These are phyloP conservation scores for Trachemys scripta DNA, from an alignment of 2,113 vertebrate genomes.

Conservation along the genomic window DNA sequence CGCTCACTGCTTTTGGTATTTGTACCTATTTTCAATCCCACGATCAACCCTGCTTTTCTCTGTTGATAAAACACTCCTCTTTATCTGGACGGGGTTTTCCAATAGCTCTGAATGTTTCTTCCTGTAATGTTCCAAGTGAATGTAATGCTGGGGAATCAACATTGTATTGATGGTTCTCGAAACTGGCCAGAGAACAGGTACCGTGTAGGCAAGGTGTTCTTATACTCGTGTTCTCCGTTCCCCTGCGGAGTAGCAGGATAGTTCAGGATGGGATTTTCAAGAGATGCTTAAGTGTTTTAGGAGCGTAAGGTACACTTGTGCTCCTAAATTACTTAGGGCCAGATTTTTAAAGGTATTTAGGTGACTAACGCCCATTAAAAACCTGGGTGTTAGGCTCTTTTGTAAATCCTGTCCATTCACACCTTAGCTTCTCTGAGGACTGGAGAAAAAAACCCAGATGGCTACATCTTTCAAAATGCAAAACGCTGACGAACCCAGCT, in stretches of 20 bases:
- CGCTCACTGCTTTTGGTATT: accelerated
- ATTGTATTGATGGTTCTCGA: slow-evolving; percentile 34
- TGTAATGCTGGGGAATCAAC: slow-evolving; percentile 4
- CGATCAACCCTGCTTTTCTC: not conserved
- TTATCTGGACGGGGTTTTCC: slow-evolving; percentile 35
- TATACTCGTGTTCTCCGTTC: not conserved
- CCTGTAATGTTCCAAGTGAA: not conserved
- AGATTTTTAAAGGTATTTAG: not conserved
- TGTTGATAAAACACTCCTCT: slow-evolving; percentile 22
- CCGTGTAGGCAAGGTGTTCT: not conserved
- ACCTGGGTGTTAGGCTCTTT: not conserved
- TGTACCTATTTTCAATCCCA: not conserved
- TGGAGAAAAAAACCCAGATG: not conserved
- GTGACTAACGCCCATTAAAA: not conserved
- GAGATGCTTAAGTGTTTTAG: not conserved
- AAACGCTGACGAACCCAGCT: not conserved
- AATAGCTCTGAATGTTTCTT: slow-evolving; percentile 2
- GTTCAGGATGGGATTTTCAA: not conserved
- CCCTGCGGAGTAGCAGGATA: not conserved
- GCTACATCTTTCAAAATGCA: not conserved
- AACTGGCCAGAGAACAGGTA: not conserved
- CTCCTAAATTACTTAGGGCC: not conserved
- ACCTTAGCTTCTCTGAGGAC: not conserved
- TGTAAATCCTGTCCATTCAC: not conserved
- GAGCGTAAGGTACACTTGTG: not conserved